Evolutionary conservation across 2,797 vertebrate genomes (phyloP), one percentile per base, ranked within the genome.

Genomic region (Huso huso): DNA sequence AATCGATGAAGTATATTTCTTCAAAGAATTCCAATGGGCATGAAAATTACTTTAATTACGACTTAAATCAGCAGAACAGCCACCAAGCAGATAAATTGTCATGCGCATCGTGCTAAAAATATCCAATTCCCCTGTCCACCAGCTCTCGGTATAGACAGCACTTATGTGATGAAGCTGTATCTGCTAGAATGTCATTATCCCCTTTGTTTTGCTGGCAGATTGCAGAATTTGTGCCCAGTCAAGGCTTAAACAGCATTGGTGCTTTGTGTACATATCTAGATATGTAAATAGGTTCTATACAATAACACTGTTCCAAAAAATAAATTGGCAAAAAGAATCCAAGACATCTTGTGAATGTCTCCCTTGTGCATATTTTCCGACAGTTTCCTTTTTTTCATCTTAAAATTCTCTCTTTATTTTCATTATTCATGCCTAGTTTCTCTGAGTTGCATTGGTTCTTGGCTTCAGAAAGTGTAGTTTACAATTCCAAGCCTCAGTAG

Each of bases 61-160:
- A 92, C 92, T 93, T 95, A 95, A 18, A 94, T 98, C 93, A 97
- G 95, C 93, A 97, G 94, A 93, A 94, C 93, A 97, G 95, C 95
- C 94, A 98, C 95, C 93, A 96, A 96, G 95, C 95, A 96, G 95
- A 95, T 95, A 96, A 97, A 97, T 97, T 94, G 95, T 96, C 96
- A 99, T 99, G 96, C 96, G 95, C 93, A 84, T 97, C 96, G 95
- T 99, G 96, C 95, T 96, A 96, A 96, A 94, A 96, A 95, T 93
- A 95, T 92, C 93, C 94, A 91, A 87, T 93, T 92, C 89, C 91
- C 93, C 91, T 92, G 92, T 92, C 88, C 87, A 89, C 87, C 87
- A 89, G 91, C 89, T 93, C 88, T 91, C 77, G 75, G 87, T 91
- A 91, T 93, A 91, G 92, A 93, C 92, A 95, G 91, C 90, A 93